Conservation (phyloP, 2,797 vertebrate genomes). For the Micromesistius poutassou region DNA sequence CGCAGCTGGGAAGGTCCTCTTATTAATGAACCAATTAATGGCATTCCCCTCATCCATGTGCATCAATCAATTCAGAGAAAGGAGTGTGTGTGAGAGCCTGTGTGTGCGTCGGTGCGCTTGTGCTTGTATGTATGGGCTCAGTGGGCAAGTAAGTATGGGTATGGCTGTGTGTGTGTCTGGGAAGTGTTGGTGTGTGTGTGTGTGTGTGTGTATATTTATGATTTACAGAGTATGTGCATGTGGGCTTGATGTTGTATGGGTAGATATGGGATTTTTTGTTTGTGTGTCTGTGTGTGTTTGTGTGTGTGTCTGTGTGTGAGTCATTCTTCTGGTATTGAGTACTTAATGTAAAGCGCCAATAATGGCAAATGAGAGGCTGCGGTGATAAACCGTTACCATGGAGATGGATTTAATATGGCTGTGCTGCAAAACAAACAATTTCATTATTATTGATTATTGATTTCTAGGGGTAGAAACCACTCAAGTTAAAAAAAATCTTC, state of each 20-base stretch:
- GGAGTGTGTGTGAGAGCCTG: conserved; percentile 3
- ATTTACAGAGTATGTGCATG: conserved; percentile 2
- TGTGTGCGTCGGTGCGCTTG: neutral
- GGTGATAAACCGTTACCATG: neutral
- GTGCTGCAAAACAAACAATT: too few relatives aligned
- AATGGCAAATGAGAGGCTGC: neutral
- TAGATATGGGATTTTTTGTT: neutral
- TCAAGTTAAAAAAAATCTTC: too few relatives aligned
- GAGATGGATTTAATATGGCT: neutral
- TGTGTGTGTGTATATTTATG: neutral
- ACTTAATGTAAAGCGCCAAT: neutral
- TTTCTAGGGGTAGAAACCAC: too few relatives aligned
- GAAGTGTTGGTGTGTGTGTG: conserved; percentile 3
- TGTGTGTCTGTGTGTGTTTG: too few relatives aligned
- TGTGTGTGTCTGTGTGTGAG: too few relatives aligned
- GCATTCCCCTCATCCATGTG: conserved; percentile 16
- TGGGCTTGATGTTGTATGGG: neutral
- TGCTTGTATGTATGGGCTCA: too few relatives aligned
- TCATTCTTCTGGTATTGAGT: neutral
- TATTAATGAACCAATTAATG: conserved; percentile 41
- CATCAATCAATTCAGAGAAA: conserved; percentile 13
- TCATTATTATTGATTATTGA: too few relatives aligned
- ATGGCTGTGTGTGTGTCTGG: conserved; percentile 6
- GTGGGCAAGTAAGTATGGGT: neutral
- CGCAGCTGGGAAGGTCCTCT: conserved; percentile 16